phyloP scores from a whole-genome alignment of 1,140 invertebrate species.

The Calycopis cecrops region DNA sequence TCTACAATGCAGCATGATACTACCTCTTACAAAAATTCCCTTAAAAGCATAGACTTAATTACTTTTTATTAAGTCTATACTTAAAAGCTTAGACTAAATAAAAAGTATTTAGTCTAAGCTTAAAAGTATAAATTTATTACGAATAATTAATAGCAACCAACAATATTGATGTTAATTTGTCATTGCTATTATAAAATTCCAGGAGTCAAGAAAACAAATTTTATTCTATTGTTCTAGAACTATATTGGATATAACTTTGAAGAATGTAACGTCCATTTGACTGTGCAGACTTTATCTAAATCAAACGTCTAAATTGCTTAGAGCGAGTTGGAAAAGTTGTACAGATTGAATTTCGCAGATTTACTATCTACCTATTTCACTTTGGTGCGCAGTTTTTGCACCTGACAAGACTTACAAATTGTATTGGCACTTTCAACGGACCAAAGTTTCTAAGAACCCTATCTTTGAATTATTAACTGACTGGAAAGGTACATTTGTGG shows the following conservation, averaged over 20 bases:
- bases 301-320: conserved; percentile 32
- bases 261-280: conserved; percentile 18
- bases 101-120: no score
- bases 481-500: conserved; percentile 3
- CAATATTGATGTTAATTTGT: background rate
- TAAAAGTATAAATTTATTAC: background rate
- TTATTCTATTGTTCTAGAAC: conserved; percentile 1
- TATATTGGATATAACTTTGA: background rate
- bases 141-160: background rate
- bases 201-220: background rate
- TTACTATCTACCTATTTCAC: conserved; percentile 43
- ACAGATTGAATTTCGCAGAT: conserved; percentile 58
- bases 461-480: conserved; percentile 35
- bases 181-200: conserved; percentile 3
- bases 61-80: no score
- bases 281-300: conserved; percentile 26
- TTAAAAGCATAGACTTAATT: no score
- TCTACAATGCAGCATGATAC: no score
- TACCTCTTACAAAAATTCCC: no score
- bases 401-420: conserved; percentile 61
- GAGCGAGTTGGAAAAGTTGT: conserved; percentile 35
- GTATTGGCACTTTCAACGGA: conserved; percentile 35
- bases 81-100: no score
- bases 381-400: conserved; percentile 48
- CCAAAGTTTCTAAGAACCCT: conserved; percentile 22